These are phyloP conservation scores for Pocota personata DNA, from an alignment of 2,888 invertebrate species.

Conservation along the genomic window DNA sequence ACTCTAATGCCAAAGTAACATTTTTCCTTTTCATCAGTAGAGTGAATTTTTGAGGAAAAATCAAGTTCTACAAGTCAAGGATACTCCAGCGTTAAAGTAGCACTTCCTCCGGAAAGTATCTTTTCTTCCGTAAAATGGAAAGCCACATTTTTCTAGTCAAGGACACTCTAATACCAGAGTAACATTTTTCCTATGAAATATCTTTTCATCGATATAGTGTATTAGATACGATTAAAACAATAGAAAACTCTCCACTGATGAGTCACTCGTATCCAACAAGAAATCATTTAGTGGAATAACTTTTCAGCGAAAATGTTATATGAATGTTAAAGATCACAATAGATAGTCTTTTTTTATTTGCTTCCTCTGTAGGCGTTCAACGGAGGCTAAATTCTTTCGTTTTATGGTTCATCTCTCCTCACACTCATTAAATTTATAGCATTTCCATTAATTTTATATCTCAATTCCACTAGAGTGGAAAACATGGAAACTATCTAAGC, in stretches of 20 bases:
- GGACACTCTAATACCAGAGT: no score
- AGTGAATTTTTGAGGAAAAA: no score
- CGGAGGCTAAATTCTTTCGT: conserved; percentile 14
- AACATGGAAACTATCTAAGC: neutral
- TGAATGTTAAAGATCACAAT: conserved; percentile 57
- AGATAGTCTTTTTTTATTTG: neutral
- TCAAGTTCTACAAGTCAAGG: no score
- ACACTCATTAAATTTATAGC: conserved; percentile 27
- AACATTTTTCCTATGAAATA: neutral
- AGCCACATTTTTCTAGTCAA: neutral
- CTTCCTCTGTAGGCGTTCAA: conserved; percentile 18
- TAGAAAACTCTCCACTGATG: neutral
- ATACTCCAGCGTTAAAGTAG: no score
- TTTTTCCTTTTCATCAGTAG: neutral
- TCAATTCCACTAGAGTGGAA: conserved; percentile 3
- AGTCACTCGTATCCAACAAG: neutral
- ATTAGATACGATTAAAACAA: neutral
- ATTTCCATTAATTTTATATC: conserved; percentile 42
- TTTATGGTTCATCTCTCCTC: conserved; percentile 21
- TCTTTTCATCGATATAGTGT: neutral
- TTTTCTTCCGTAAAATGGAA: no score
- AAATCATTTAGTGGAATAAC: conserved; percentile 16
- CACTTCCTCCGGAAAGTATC: no score
- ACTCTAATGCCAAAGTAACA: no score
- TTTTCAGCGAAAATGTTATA: neutral